Conservation (phyloP, 2,113 vertebrate species). For the Rhizomys pruinosus region DNA sequence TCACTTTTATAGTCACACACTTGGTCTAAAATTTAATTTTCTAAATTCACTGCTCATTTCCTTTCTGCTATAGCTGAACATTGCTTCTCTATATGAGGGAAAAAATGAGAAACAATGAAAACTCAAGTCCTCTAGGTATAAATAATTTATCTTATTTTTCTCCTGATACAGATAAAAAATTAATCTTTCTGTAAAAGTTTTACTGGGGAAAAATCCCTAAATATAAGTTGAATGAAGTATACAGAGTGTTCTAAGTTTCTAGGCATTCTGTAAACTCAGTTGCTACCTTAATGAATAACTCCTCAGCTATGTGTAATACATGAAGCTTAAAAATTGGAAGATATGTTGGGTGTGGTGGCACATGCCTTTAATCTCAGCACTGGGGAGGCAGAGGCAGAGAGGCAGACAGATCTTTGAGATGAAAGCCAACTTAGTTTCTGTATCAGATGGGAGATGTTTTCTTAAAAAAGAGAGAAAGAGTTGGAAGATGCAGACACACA, state of each 20-base stretch:
- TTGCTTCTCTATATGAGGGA: neutral
- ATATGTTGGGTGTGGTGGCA: neutral
- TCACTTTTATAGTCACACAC: neutral
- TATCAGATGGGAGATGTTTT: too few relatives aligned
- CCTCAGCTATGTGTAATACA: neutral
- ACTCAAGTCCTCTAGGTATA: neutral
- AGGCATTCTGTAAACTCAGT: neutral
- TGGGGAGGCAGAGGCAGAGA: too few relatives aligned
- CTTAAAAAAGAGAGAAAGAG: neutral
- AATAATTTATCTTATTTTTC: neutral
- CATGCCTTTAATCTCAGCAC: too few relatives aligned
- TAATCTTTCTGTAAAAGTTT: neutral
- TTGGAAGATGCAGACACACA: neutral
- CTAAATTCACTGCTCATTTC: neutral
- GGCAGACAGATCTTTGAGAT: too few relatives aligned
- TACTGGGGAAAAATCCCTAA: neutral
- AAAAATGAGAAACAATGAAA: neutral
- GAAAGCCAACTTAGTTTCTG: too few relatives aligned
- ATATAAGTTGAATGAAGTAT: neutral
- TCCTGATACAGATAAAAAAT: constrained; percentile 21
- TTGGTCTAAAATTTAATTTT: neutral
- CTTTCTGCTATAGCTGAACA: neutral
- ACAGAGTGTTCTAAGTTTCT: neutral
- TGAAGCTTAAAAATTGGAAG: neutral
- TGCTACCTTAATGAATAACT: neutral